These are phyloP conservation scores for Tragopan temminckii DNA, from an alignment of 2,797 vertebrate species.

Conservation along the genomic window DNA sequence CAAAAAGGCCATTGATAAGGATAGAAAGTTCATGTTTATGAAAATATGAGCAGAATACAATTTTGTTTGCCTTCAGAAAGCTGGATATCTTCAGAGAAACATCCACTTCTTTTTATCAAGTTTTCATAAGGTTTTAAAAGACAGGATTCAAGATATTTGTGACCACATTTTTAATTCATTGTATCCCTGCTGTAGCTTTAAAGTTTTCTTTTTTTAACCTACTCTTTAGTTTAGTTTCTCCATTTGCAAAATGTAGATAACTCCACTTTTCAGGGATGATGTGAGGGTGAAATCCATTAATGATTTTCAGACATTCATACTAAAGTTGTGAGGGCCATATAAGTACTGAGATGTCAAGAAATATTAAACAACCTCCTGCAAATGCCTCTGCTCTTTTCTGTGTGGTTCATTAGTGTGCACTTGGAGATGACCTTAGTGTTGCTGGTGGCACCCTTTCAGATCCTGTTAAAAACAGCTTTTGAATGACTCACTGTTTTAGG, in stretches of 20 bases:
- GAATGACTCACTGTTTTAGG: constrained; percentile 31
- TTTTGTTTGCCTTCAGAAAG: background rate
- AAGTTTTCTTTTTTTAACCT: background rate
- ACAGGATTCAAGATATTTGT: background rate
- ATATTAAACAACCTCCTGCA: background rate
- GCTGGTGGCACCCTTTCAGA: constrained; percentile 23
- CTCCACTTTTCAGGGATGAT: background rate
- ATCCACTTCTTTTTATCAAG: background rate
- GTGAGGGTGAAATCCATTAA: background rate
- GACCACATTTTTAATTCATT: background rate
- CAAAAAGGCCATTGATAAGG: background rate
- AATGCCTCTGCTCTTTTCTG: background rate
- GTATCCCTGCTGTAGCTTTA: background rate
- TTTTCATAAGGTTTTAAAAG: background rate
- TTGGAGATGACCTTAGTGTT: background rate
- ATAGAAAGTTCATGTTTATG: background rate
- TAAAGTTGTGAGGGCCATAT: background rate
- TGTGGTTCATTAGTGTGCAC: background rate
- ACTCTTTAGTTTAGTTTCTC: background rate
- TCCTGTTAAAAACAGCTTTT: constrained; percentile 26
- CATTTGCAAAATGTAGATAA: background rate
- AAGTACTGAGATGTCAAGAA: background rate
- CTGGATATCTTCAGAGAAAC: background rate
- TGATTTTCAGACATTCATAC: background rate
- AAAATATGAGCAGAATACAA: background rate